phyloP scores from a whole-genome alignment of 1,140 invertebrate genomes.

The Octopus sinensis region DNA sequence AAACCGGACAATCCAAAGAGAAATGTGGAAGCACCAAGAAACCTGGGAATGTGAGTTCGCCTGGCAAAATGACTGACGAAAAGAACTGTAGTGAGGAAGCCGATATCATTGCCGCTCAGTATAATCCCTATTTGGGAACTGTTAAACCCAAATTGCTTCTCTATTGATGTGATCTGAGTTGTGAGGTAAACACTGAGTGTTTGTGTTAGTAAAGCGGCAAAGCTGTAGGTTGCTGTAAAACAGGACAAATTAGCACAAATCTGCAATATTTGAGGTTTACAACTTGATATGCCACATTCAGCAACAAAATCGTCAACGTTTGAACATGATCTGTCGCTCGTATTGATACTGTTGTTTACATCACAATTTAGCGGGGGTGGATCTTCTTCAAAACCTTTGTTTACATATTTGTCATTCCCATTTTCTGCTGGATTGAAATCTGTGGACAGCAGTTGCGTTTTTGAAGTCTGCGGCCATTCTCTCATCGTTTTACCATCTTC shows the following conservation, averaged over 20 bases:
- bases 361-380: no score
- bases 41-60: conserved; percentile 28
- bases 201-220: conserved; percentile 35
- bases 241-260: conserved; percentile 31
- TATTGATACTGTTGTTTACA: no score
- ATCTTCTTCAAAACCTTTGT: no score
- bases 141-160: conserved; percentile 36
- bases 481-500: no score
- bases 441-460: no score
- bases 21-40: conserved; percentile 26
- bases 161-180: conserved; percentile 35
- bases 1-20: conserved; percentile 37
- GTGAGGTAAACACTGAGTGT: conserved; percentile 32
- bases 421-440: no score
- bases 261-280: conserved; percentile 19
- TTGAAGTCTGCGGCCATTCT: no score
- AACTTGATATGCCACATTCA: conserved; percentile 17
- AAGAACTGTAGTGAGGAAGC: conserved; percentile 27
- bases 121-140: conserved; percentile 33
- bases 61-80: conserved; percentile 31
- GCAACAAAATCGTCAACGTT: not conserved
- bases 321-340: no score
- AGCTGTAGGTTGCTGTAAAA: conserved; percentile 33
- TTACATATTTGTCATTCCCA: no score
- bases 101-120: conserved; percentile 38